Percentiles rank a stretch among this genome's conserved stretches.
phyloP scores from a whole-genome alignment of 1,140 invertebrate genomes.

The Gonatopus flavifemur region DNA sequence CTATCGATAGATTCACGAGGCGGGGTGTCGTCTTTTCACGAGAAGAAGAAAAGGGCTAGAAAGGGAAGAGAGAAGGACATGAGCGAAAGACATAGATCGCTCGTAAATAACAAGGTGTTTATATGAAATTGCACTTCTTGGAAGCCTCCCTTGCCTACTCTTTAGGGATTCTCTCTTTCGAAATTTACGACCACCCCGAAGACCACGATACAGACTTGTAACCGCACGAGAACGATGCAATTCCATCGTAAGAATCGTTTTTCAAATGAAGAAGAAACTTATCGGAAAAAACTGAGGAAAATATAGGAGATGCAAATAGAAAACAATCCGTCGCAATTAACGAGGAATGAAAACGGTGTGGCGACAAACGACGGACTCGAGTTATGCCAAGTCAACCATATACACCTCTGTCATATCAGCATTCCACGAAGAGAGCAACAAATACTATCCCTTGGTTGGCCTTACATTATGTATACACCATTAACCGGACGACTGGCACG shows the following conservation, averaged over 20 bases:
- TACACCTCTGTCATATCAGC: constrained; percentile 25
- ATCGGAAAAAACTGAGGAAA: too few species aligned
- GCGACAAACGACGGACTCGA: background rate
- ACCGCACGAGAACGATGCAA: too few species aligned
- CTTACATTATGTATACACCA: constrained; percentile 24
- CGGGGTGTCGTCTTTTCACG: too few species aligned
- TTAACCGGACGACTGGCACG: constrained; percentile 23
- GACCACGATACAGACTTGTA: constrained; percentile 7
- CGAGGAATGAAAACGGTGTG: background rate
- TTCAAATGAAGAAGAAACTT: too few species aligned
- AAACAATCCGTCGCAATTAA: constrained; percentile 1
- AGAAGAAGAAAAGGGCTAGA: too few species aligned
- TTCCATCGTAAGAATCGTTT: too few species aligned
- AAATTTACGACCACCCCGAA: constrained; percentile 33
- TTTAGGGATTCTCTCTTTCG: constrained; percentile 22
- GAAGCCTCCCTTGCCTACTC: constrained; percentile 21
- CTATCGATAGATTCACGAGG: too few species aligned
- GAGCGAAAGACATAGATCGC: constrained; percentile 9
- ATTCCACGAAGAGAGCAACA: constrained; percentile 26
- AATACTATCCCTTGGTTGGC: constrained; percentile 11
- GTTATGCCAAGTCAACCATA: background rate
- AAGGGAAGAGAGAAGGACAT: constrained; percentile 12
- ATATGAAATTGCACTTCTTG: constrained; percentile 32
- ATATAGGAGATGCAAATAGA: too few species aligned
- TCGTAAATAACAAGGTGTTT: constrained; percentile 36